Percentiles rank a stretch among this genome's conserved stretches.
Conservation (phyloP, 2,797 vertebrate species). For the Siniperca undulata region DNA sequence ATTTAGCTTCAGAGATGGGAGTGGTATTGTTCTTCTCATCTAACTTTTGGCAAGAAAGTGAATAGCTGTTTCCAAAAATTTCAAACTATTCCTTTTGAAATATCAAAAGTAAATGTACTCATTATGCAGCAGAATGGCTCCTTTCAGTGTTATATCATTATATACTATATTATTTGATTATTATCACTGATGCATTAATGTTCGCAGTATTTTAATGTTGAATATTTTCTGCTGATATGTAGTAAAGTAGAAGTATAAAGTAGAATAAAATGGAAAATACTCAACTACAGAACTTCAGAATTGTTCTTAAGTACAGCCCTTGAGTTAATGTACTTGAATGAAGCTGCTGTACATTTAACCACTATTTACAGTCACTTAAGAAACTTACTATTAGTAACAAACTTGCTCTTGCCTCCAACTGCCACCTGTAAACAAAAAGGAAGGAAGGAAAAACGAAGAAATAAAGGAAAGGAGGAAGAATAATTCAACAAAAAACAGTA, state of each 20-base stretch:
- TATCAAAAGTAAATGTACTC: neutral
- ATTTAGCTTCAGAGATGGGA: neutral
- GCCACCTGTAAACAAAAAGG: constrained; percentile 75
- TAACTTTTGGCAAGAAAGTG: neutral
- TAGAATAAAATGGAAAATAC: neutral
- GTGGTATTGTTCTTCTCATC: no score
- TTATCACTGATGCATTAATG: neutral
- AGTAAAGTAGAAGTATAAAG: neutral
- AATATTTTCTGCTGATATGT: neutral
- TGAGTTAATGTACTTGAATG: neutral
- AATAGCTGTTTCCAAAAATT: neutral
- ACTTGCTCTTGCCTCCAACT: constrained; percentile 83
- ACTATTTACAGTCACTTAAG: constrained; percentile 1
- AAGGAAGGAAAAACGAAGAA: neutral
- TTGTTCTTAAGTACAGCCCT: neutral
- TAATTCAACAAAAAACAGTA: neutral
- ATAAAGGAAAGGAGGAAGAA: neutral
- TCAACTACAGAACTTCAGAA: neutral
- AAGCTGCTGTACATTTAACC: neutral
- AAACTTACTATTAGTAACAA: constrained; percentile 87
- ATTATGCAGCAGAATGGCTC: neutral
- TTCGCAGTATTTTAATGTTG: neutral
- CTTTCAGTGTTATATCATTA: neutral
- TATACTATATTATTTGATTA: neutral
- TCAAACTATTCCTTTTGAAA: neutral